A percentile compares a stretch with the other conserved stretches of the same genome.
phyloP scores from a whole-genome alignment of 1,140 invertebrate genomes.

The Himalopsyche phryganea region DNA sequence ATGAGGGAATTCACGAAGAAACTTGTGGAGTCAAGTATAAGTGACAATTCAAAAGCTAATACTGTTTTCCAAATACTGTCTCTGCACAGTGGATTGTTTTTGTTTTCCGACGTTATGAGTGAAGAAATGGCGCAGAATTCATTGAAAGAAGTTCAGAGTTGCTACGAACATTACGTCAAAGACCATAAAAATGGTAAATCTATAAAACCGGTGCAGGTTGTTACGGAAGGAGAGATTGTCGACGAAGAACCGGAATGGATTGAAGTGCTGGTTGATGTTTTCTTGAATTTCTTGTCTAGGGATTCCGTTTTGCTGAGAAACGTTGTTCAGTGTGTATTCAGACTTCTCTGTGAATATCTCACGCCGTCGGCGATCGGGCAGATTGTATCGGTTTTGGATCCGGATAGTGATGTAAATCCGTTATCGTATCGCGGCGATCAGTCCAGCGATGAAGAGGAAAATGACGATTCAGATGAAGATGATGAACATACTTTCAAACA shows the following conservation, averaged over 20 bases:
- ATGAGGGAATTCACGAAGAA: constrained; percentile 52
- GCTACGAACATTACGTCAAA: constrained; percentile 60
- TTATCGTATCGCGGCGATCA: constrained; percentile 50
- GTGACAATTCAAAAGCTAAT: constrained; percentile 44
- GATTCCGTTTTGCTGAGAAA: constrained; percentile 65
- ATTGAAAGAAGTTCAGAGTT: constrained; percentile 65
- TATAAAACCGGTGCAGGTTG: constrained; percentile 38
- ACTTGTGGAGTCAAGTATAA: constrained; percentile 44
- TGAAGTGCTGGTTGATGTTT: constrained; percentile 73
- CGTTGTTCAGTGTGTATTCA: constrained; percentile 68
- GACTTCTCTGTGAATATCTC: constrained; percentile 66
- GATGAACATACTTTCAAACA: constrained; percentile 39
- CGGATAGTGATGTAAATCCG: constrained; percentile 60
- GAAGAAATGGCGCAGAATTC: constrained; percentile 62
- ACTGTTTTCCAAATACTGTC: constrained; percentile 64
- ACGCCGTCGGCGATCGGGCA: constrained; percentile 65
- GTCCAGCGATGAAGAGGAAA: constrained; percentile 43
- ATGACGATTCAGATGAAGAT: constrained; percentile 38
- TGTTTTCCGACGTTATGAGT: constrained; percentile 60
- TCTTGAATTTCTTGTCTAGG: constrained; percentile 68
- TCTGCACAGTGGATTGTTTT: constrained; percentile 66
- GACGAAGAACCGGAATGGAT: constrained; percentile 69
- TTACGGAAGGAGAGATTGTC: constrained; percentile 33
- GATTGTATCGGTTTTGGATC: constrained; percentile 70
- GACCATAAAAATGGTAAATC: constrained; percentile 43